Evolutionary conservation across 2,113 vertebrate species (phyloP), one percentile per base, ranked within the genome.

Genomic region (Rattus rattus): DNA sequence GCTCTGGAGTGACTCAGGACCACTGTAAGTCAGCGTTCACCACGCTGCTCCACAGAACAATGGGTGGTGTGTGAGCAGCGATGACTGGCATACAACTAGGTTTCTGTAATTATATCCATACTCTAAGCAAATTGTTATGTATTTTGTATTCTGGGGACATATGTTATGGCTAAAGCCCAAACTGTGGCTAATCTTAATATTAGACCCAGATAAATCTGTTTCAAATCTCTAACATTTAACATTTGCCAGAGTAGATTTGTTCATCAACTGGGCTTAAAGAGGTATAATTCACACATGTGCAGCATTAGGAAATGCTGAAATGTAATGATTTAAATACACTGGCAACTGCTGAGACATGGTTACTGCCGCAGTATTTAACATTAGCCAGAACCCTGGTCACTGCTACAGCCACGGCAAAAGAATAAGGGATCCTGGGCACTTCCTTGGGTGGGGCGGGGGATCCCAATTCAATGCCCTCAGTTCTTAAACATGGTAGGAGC

Each of bases 161-260:
- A 95, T 97, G 97, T 97, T 98, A 96, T 93, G 95, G 97, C 97
- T 92, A 73, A 96, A 96, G 93, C 94, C 92, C 97, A 97, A 98
- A 97, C 97, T 98, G 97, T 97, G 97, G 97, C 97, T 96, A 96
- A 97, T 97, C 97, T 97, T 97, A 97, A 97, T 97, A 97, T 97
- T 92, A 97, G 96, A 98, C 97, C 95, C 97, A 97, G 97, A 97
- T 95, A 97, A 97, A 95, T 98, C 97, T 97, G 97, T 96, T 98
- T 97, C 2, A 61, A 96, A 97, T 98, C 91, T 96, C 52, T 94
- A 96, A 95, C 94, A 93, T 95, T 92, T 97, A 98, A 96, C 97
- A 96, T 97, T 97, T 90, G 94, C 97, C 97, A 97, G 96, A 96
- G 96, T 95, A 96, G 97, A 96, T 97, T 96, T 97, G 97, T 95